These are phyloP conservation scores for Gerris lacustris DNA, from an alignment of 2,888 invertebrate genomes.

Conservation along the genomic window DNA sequence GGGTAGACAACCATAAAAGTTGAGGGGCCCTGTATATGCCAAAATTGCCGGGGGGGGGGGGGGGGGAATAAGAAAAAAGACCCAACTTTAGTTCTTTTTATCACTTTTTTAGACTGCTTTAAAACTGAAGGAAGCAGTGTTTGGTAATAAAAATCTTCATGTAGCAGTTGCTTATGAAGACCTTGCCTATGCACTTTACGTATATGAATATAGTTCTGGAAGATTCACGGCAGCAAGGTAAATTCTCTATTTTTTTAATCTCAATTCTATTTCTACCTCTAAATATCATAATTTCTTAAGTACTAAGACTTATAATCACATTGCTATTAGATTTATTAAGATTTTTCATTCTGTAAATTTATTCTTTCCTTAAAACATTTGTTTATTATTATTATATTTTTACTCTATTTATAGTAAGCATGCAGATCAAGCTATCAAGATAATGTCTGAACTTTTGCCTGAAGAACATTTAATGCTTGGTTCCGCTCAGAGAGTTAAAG, in stretches of 20 bases:
- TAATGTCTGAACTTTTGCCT: slow-evolving; percentile 68
- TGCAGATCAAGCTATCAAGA: slow-evolving; percentile 68
- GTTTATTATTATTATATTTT: slow-evolving; percentile 6
- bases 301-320: not conserved
- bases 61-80: too few relatives aligned
- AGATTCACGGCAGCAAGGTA: slow-evolving; percentile 66
- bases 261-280: slow-evolving; percentile 10
- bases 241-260: slow-evolving; percentile 26
- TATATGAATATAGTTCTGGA: slow-evolving; percentile 81
- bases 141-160: slow-evolving; percentile 72
- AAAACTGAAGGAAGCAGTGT: slow-evolving; percentile 58
- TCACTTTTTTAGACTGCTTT: slow-evolving; percentile 49
- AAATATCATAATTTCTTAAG: slow-evolving; percentile 8
- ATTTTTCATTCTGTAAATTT: too few relatives aligned
- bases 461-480: slow-evolving; percentile 72
- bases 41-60: too few relatives aligned
- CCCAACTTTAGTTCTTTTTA: not conserved
- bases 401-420: slow-evolving; percentile 48
- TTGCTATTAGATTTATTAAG: not conserved
- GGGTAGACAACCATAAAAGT: too few relatives aligned
- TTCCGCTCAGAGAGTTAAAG: slow-evolving; percentile 82
- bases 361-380: too few relatives aligned
- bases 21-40: too few relatives aligned
- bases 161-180: slow-evolving; percentile 86
- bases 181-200: slow-evolving; percentile 83